Percentiles rank a stretch among this genome's conserved stretches.
phyloP scores from a whole-genome alignment of 92 coral and sea anemone species.

The Porites rus region DNA sequence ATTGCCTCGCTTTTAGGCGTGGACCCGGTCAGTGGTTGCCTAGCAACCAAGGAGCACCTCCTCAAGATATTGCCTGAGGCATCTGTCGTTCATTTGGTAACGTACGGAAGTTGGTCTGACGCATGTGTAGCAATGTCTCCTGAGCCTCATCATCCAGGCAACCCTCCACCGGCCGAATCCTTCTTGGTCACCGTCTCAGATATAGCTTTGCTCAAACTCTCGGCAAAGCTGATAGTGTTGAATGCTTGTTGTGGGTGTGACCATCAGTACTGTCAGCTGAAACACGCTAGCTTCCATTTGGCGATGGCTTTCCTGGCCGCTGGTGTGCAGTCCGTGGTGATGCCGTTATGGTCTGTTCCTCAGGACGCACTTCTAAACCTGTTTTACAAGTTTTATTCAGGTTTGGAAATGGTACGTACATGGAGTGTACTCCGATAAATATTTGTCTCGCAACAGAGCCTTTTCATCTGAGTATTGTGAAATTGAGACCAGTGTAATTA shows the following conservation, averaged over 20 bases:
- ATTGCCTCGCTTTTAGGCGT: conserved; percentile 81
- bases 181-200: conserved; percentile 72
- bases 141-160: conserved; percentile 47
- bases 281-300: conserved; percentile 55
- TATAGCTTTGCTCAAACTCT: conserved; percentile 60
- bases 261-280: conserved; percentile 74
- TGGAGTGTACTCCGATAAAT: background rate
- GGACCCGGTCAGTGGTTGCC: conserved; percentile 75
- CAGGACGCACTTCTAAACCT: conserved; percentile 70
- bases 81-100: conserved; percentile 77
- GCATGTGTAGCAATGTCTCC: conserved; percentile 84
- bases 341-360: conserved; percentile 85
- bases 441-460: background rate
- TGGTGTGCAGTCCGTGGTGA: conserved; percentile 73
- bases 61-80: conserved; percentile 61
- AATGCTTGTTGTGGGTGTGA: conserved; percentile 86
- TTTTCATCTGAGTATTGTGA: too few species aligned
- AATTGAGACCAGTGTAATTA: too few species aligned
- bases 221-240: conserved; percentile 74
- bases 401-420: conserved; percentile 73
- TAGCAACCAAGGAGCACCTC: conserved; percentile 81
- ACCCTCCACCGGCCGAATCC: conserved; percentile 70
- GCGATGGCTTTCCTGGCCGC: conserved; percentile 86
- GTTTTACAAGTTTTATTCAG: conserved; percentile 74
- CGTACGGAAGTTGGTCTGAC: conserved; percentile 81